Base-by-base conservation (phyloP, 2,888 invertebrate species). In the Tipula confusa region DNA sequence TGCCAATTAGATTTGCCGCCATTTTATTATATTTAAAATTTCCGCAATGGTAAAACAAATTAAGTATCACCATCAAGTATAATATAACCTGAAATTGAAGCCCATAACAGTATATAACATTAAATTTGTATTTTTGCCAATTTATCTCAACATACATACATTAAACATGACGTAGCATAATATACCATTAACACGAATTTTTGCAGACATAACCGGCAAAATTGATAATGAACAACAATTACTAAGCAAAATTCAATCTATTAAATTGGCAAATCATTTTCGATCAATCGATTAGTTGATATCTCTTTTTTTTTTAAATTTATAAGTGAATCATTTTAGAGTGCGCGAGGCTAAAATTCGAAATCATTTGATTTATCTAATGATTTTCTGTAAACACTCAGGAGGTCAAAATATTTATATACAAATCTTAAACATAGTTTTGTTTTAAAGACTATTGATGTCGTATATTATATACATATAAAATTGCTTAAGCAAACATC, bases 191-290 rank as follows among this genome's bases (percentile, higher is more conserved):
- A 64, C 64, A 24, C 64, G 64, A 64, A 64, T 64, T 64, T n/a
- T 64, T 24, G 24, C 43, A 43, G 43, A 24, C 64, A 64, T 64
- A 64, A 64, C 18, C 64, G 64, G 24, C 24, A 6, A 24, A 64
- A 64, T 24, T 64, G 64, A 64, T 64, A 64, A 64, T 64, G 64
- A 64, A 64, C 64, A 64, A 64, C 64, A 64, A 64, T 64, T 64
- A 64, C 64, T 64, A 64, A 64, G 64, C 64, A 64, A 24, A 64
- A 64, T 64, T 43, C 43, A 43, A 43, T 43, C n/a, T 24, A 64
- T 24, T 64, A 64, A 64, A 43, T 43, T 64, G 24, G 24, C 64
- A 64, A 64, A 24, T 64, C 64, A 64, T 64, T 64, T 64, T 64
- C 11, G 18, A 64, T 24, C 11, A 9, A 64, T 24, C 64, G 64